Evolutionary conservation across 2,797 vertebrate species (phyloP), one percentile per base, ranked within the genome.

Genomic region (Rhinogobio ventralis): DNA sequence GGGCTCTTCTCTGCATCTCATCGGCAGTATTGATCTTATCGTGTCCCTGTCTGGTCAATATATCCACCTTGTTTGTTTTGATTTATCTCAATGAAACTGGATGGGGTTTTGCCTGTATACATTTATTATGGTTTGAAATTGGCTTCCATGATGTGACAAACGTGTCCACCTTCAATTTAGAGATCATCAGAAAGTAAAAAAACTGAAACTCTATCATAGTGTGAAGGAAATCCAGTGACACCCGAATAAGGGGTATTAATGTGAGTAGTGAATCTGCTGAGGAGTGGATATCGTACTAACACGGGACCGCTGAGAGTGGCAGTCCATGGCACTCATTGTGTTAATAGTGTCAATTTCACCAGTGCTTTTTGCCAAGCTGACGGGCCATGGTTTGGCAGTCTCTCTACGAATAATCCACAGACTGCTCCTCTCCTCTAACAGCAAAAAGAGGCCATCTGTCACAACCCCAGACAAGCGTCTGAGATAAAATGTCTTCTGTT

Each of bases 361-460:
- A 79, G 88, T 86, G 89, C 76, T 83, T 83, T 92, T 90, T 92
- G 93, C 94, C 93, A 92, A 81, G 67, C 88, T 89, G 92, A 91
- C 93, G 89, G 89, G 87, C 90, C 87, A 85, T 73, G 2, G 88
- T 88, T 92, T 90, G 89, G 87, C 91, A 91, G 88, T 85, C 86
- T 79, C 46, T 83, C 76, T 79, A 39, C 2, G 49, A 71, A 46
- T 88, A 88, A 87, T 89, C 74, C 84, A 62, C 74, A n/a, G 49
- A 57, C 83, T 81, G 78, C 81, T 84, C 77, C 62, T 51, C 33
- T 79, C 60, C 77, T 39, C 23, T 72, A 67, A 80, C 83, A 85
- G 81, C 90, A 90, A 90, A 92, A 92, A 90, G 85, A 83, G 80
- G 89, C 93, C 93, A 94, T 94, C 93, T 94, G 93, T 93, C 90